Percentiles rank a stretch among this genome's conserved stretches.
phyloP scores from a whole-genome alignment of 2,888 invertebrate genomes.

The Drosophila barbarae region DNA sequence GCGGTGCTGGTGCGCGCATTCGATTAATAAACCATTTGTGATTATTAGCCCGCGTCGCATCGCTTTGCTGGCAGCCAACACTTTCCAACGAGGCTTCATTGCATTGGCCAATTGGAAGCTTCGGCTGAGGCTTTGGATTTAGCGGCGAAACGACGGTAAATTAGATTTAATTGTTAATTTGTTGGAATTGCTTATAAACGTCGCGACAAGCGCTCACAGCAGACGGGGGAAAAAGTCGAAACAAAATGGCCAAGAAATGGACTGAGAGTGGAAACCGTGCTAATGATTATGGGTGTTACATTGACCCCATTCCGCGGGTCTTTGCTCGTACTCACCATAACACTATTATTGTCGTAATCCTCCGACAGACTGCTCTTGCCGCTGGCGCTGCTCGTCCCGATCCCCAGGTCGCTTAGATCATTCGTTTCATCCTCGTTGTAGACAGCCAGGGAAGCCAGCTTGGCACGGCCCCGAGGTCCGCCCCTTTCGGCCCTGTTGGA shows the following conservation, averaged over 20 bases:
- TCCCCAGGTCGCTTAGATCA: conserved; percentile 91
- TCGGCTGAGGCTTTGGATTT: conserved; percentile 4
- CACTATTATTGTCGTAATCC: conserved; percentile 84
- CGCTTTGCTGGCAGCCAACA: conserved; percentile 48
- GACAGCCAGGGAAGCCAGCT: conserved; percentile 84
- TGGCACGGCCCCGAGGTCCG: conserved; percentile 81
- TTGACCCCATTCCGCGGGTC: neutral
- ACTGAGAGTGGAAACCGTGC: conserved; percentile 32
- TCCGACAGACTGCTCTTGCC: conserved; percentile 84
- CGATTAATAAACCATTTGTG: conserved; percentile 68
- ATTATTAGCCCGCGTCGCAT: conserved; percentile 60
- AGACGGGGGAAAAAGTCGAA: conserved; percentile 20
- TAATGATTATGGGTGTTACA: conserved; percentile 30
- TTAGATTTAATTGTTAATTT: conserved; percentile 59
- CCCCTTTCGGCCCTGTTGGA: conserved; percentile 77
- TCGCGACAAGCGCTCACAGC: conserved; percentile 34
- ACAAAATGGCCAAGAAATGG: conserved; percentile 12
- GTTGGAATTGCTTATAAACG: conserved; percentile 59
- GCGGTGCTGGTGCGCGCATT: conserved; percentile 42
- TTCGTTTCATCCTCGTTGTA: conserved; percentile 91
- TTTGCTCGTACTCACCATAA: conserved; percentile 81
- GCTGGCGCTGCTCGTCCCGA: conserved; percentile 84
- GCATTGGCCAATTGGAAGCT: conserved; percentile 44
- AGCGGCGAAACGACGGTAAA: conserved; percentile 39
- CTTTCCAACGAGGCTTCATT: conserved; percentile 47